These are phyloP conservation scores for Metopolophium dirhodum DNA, from an alignment of 1,140 invertebrate genomes.

Conservation along the genomic window DNA sequence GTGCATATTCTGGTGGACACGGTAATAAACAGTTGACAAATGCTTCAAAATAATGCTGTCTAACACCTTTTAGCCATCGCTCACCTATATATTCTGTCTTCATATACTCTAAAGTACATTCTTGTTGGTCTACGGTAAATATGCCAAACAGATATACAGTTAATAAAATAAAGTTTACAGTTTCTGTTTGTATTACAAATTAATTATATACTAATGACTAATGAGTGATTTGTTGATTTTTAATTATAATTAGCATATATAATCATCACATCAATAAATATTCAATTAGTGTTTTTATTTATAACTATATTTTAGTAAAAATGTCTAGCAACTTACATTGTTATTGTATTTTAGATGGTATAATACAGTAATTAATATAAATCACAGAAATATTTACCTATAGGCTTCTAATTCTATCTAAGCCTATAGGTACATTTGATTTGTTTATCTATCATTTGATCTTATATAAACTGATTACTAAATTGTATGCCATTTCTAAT, in stretches of 20 bases:
- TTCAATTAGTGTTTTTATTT: neutral
- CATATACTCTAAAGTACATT: conserved; percentile 87
- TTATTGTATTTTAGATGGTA: neutral
- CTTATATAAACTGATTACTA: neutral
- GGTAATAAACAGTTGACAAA: conserved; percentile 88
- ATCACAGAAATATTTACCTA: neutral
- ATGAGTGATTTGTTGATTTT: neutral
- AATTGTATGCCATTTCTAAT: neutral
- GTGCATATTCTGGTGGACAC: conserved; percentile 86
- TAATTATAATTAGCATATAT: neutral
- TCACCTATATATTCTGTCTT: conserved; percentile 93
- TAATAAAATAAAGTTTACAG: conserved; percentile 35
- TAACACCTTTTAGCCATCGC: conserved; percentile 69
- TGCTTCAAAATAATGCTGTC: conserved; percentile 65
- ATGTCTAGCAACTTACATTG: neutral
- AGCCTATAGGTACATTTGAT: neutral
- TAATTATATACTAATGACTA: neutral
- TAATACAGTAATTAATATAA: neutral
- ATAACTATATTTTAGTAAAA: neutral
- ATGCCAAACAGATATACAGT: neutral
- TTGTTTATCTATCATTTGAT: too few species aligned
- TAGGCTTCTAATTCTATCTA: too few species aligned
- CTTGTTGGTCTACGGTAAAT: conserved; percentile 73
- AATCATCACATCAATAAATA: neutral
- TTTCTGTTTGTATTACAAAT: neutral